Conservation (phyloP, 2,888 invertebrate genomes). For the Limnephilus lunatus region DNA sequence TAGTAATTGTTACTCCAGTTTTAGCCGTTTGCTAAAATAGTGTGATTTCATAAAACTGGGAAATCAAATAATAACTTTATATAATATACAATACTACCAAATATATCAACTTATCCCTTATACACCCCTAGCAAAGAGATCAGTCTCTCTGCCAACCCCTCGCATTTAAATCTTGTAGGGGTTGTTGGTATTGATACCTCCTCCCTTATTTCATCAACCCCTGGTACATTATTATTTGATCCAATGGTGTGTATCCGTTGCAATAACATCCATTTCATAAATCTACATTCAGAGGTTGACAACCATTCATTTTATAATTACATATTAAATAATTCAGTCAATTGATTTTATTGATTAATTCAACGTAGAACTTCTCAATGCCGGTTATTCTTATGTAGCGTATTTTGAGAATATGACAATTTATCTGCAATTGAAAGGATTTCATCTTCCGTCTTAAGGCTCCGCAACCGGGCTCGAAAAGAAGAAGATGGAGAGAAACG, state of each 20-base stretch:
- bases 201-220: neutral
- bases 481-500: too few species aligned
- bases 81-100: neutral
- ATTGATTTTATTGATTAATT: too few species aligned
- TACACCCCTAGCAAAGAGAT: neutral
- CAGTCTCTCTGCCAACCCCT: constrained; percentile 15
- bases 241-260: constrained; percentile 51
- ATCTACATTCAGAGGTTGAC: constrained; percentile 36
- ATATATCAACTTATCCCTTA: neutral
- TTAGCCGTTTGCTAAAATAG: neutral
- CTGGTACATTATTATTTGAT: constrained; percentile 36
- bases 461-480: too few species aligned
- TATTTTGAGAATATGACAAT: too few species aligned
- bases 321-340: too few species aligned
- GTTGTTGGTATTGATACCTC: neutral
- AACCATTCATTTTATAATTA: neutral
- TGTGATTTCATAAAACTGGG: neutral
- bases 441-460: too few species aligned
- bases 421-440: too few species aligned
- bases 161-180: neutral
- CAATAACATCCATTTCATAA: constrained; percentile 55
- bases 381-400: too few species aligned
- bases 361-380: too few species aligned
- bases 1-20: neutral
- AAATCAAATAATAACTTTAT: neutral